Conservation (phyloP, 2,113 vertebrate species). For the Atractosteus spatula region DNA sequence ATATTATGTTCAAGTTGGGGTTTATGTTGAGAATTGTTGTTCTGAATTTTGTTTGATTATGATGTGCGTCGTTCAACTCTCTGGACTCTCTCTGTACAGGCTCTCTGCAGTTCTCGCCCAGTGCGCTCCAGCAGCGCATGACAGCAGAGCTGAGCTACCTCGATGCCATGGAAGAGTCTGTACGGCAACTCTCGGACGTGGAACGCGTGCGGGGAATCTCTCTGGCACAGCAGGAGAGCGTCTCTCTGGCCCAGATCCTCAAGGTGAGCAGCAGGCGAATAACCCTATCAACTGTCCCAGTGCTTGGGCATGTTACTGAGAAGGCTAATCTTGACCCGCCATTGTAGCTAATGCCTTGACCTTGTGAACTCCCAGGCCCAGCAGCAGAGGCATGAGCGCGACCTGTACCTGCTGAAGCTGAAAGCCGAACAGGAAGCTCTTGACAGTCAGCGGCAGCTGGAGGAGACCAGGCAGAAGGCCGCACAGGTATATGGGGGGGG, state of each 20-base stretch:
- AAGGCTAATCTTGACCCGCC: no score
- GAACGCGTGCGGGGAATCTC: slow-evolving; percentile 82
- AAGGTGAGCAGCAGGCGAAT: slow-evolving; percentile 65
- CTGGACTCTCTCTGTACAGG: slow-evolving; percentile 47
- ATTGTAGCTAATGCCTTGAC: no score
- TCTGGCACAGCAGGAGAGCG: slow-evolving; percentile 88
- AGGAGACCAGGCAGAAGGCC: slow-evolving; percentile 79
- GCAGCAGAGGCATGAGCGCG: slow-evolving; percentile 83
- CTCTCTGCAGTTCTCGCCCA: slow-evolving; percentile 78
- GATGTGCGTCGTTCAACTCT: no score
- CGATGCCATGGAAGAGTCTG: slow-evolving; percentile 84
- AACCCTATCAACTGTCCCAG: no score
- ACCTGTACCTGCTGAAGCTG: slow-evolving; percentile 83
- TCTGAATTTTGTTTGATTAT: no score
- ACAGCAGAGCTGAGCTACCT: slow-evolving; percentile 84
- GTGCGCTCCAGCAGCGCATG: slow-evolving; percentile 82
- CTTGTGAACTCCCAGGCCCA: slow-evolving; percentile 68
- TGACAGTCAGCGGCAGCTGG: slow-evolving; percentile 79
- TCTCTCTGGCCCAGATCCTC: slow-evolving; percentile 87
- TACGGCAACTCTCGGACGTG: slow-evolving; percentile 80
- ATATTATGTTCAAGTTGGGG: no score
- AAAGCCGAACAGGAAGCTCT: slow-evolving; percentile 88
- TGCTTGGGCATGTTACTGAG: no score
- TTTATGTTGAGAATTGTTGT: no score
- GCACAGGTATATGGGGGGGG: slow-evolving; percentile 72